phyloP scores from a whole-genome alignment of 2,113 vertebrate species.

The Percina caprodes region DNA sequence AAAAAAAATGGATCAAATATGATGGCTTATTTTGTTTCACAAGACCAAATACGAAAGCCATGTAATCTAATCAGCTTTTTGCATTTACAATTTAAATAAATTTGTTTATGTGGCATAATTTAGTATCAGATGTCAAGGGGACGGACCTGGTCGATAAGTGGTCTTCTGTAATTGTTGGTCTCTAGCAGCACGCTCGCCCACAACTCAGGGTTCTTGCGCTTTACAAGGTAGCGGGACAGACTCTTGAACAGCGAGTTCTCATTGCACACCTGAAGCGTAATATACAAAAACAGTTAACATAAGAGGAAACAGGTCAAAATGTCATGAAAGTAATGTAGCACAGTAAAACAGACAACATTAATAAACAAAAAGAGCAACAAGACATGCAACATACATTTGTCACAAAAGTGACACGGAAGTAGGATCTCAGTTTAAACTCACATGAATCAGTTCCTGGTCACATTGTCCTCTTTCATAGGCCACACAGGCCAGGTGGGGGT shows the following conservation, averaged over 20 bases:
- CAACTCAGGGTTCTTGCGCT: slow-evolving; percentile 95
- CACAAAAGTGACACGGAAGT: not conserved
- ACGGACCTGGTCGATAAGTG: slow-evolving; percentile 95
- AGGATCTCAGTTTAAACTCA: slow-evolving; percentile 75
- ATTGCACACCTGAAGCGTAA: slow-evolving; percentile 91
- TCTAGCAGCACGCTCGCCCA: slow-evolving; percentile 98
- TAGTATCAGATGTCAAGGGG: not conserved
- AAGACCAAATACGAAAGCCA: not conserved
- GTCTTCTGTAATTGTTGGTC: slow-evolving; percentile 96
- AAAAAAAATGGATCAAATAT: not conserved
- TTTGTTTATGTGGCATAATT: not conserved
- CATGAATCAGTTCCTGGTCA: slow-evolving; percentile 96
- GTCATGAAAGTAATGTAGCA: not conserved
- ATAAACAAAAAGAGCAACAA: not conserved
- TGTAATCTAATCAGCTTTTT: not conserved
- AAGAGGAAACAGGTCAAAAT: not conserved
- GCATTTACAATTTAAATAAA: not conserved
- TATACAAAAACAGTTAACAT: not conserved
- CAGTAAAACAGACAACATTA: not conserved
- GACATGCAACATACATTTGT: not conserved
- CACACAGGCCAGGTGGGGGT: slow-evolving; percentile 98
- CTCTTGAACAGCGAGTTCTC: slow-evolving; percentile 99
- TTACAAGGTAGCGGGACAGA: slow-evolving; percentile 96
- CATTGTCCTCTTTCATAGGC: slow-evolving; percentile 98
- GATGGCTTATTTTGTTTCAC: not conserved